phyloP scores from a whole-genome alignment of 2,113 vertebrate species.

The Phyllostomus discolor region DNA sequence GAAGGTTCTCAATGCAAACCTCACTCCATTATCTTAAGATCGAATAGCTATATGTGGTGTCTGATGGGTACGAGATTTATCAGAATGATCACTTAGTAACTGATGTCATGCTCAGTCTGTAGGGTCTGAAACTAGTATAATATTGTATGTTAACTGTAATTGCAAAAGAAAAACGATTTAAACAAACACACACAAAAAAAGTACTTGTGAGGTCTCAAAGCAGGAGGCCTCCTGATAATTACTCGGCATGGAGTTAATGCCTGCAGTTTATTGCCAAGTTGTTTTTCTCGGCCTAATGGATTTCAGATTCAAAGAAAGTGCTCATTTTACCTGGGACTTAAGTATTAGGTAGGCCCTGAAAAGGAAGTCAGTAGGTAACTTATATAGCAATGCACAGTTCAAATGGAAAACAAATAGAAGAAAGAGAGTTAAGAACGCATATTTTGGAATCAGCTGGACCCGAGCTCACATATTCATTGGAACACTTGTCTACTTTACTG shows the following conservation, averaged over 20 bases:
- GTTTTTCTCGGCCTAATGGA: not conserved
- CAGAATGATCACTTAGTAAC: not conserved
- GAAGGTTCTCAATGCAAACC: slow-evolving; percentile 43
- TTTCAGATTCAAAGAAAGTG: slow-evolving; percentile 45
- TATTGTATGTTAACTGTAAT: not conserved
- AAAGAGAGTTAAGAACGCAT: not conserved
- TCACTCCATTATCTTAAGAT: slow-evolving; percentile 57
- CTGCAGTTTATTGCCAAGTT: slow-evolving; percentile 57
- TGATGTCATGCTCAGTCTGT: not conserved
- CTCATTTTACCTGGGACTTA: slow-evolving; percentile 25
- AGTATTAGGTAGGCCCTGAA: not conserved
- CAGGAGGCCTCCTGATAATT: slow-evolving; percentile 56
- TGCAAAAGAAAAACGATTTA: not conserved
- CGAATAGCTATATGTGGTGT: not conserved
- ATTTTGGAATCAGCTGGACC: not conserved
- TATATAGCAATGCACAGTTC: not conserved
- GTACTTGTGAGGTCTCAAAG: slow-evolving; percentile 21
- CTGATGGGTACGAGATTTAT: not conserved
- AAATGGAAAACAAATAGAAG: not conserved
- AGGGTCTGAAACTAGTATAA: not conserved
- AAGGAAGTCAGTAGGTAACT: not conserved
- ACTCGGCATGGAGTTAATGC: slow-evolving; percentile 30
- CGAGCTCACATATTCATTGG: not conserved
- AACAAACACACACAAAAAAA: slow-evolving; percentile 1
- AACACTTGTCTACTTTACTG: not conserved